A percentile compares a stretch with the other conserved stretches of the same genome.
Conservation (phyloP, 2,888 invertebrate genomes). For the Noctua comes region DNA sequence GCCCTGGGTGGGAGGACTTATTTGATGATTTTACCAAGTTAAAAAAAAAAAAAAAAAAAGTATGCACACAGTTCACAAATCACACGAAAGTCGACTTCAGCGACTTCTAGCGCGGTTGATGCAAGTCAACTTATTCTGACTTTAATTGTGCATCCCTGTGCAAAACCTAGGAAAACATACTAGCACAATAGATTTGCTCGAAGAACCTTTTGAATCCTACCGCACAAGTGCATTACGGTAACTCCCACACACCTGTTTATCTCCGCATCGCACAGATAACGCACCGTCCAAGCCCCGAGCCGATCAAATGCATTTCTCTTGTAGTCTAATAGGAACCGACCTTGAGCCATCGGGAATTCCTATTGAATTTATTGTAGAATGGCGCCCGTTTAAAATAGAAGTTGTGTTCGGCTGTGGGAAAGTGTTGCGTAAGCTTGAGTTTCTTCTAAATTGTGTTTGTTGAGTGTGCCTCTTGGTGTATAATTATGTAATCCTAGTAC, state of each 20-base stretch:
- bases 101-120: background rate
- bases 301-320: conserved; percentile 88
- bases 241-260: conserved; percentile 83
- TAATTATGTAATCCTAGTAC: conserved; percentile 32
- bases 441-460: conserved; percentile 32
- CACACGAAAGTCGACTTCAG: background rate
- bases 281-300: conserved; percentile 64
- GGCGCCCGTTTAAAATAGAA: conserved; percentile 65
- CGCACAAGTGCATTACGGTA: conserved; percentile 62
- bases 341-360: conserved; percentile 66
- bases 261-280: conserved; percentile 81
- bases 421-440: conserved; percentile 59
- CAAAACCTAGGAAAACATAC: background rate
- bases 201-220: background rate
- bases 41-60: too few relatives aligned
- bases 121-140: too few relatives aligned
- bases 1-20: too few relatives aligned
- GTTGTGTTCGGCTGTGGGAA: conserved; percentile 64
- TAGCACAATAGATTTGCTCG: conserved; percentile 7
- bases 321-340: conserved; percentile 82
- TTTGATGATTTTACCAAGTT: too few relatives aligned
- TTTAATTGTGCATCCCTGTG: background rate
- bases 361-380: conserved; percentile 67
- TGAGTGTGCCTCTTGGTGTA: conserved; percentile 18
- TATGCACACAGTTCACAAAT: background rate